These are phyloP conservation scores for Micoletzkya japonica DNA, from an alignment of 2,888 invertebrate genomes.

Conservation along the genomic window DNA sequence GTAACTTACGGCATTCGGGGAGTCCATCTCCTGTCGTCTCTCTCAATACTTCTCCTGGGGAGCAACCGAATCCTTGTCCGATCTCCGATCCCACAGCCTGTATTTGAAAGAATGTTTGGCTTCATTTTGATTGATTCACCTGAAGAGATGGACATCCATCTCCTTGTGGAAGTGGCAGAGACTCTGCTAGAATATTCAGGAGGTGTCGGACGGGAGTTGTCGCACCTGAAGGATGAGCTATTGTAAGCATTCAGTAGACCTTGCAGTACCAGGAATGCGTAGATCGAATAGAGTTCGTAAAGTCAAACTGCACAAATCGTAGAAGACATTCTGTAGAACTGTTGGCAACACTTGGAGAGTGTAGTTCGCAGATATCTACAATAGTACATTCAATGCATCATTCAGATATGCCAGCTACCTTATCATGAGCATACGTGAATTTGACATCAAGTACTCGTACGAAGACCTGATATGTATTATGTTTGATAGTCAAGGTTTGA, in stretches of 20 bases:
- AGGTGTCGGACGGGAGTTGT: slow-evolving; percentile 56
- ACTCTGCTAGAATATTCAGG: slow-evolving; percentile 50
- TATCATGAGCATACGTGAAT: slow-evolving; percentile 62
- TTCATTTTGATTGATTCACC: slow-evolving; percentile 24
- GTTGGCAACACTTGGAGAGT: slow-evolving; percentile 84
- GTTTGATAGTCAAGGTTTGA: not conserved
- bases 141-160: slow-evolving; percentile 30
- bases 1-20: slow-evolving; percentile 82
- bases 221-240: slow-evolving; percentile 34
- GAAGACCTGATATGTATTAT: slow-evolving; percentile 73
- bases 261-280: slow-evolving; percentile 79
- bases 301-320: slow-evolving; percentile 91
- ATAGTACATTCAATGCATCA: not conserved
- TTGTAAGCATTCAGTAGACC: too few relatives aligned
- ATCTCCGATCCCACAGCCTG: slow-evolving; percentile 72
- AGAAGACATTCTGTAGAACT: slow-evolving; percentile 85
- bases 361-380: slow-evolving; percentile 76
- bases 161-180: slow-evolving; percentile 35
- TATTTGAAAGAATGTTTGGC: not conserved
- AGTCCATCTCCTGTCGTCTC: slow-evolving; percentile 80
- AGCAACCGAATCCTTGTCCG: slow-evolving; percentile 87
- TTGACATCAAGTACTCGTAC: slow-evolving; percentile 84
- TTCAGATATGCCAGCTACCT: slow-evolving; percentile 45
- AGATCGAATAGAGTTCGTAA: slow-evolving; percentile 89
- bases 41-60: slow-evolving; percentile 87